A percentile compares a stretch with the other conserved stretches of the same genome.
phyloP scores from a whole-genome alignment of 2,113 vertebrate genomes.

The Willisornis vidua region DNA sequence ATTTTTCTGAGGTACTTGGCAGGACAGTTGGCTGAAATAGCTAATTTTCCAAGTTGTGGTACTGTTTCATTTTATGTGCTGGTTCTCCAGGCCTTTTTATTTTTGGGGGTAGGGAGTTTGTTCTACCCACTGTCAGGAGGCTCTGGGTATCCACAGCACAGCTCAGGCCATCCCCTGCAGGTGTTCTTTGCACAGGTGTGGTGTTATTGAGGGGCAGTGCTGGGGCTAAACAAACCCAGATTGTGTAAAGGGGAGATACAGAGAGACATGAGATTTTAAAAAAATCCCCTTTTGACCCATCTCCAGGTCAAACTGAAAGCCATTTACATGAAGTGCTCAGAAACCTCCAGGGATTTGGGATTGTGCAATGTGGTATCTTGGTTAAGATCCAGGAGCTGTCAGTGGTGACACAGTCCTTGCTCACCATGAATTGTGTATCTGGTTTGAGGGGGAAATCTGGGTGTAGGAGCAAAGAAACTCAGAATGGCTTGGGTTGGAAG shows the following conservation, averaged over 20 bases:
- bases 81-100: background rate
- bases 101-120: background rate
- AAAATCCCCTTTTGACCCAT: background rate
- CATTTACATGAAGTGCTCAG: background rate
- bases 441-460: background rate
- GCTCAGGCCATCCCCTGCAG: background rate
- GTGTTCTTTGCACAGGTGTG: background rate
- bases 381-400: background rate
- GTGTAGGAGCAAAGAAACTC: background rate
- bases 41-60: background rate
- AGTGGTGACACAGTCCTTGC: background rate
- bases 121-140: background rate
- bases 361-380: background rate
- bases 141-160: background rate
- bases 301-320: background rate
- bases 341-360: background rate
- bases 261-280: background rate
- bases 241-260: background rate
- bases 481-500: background rate
- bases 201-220: background rate
- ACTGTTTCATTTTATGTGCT: background rate
- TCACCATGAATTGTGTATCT: background rate
- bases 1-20: background rate
- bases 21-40: background rate
- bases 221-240: background rate